phyloP scores from a whole-genome alignment of 37 sponge, comb jelly and placozoan genomes.

The Dysidea cf. avara region DNA sequence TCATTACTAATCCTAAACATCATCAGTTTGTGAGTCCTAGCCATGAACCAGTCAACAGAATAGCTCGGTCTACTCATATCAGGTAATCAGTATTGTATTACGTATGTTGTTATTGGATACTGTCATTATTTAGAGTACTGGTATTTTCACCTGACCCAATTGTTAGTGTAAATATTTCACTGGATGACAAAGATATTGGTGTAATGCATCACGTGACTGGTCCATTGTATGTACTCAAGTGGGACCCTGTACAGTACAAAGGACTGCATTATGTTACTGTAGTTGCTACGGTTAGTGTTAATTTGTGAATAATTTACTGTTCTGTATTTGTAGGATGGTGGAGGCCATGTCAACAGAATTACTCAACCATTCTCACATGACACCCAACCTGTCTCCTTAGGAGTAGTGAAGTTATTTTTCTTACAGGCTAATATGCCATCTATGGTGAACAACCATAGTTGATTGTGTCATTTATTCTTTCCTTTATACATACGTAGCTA shows the following conservation, averaged over 20 bases:
- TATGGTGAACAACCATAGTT: slow-evolving; percentile 35
- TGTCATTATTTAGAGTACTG: slow-evolving; percentile 53
- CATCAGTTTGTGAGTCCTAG: slow-evolving; percentile 52
- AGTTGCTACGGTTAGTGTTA: slow-evolving; percentile 31
- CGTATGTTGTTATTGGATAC: no score
- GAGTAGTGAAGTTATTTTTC: no score
- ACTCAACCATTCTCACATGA: slow-evolving; percentile 66
- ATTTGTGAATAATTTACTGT: neutral
- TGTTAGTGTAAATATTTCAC: slow-evolving; percentile 43
- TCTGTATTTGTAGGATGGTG: slow-evolving; percentile 30
- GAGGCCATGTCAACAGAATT: slow-evolving; percentile 4
- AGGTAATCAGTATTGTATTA: no score
- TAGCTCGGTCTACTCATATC: slow-evolving; percentile 80
- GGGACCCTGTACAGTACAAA: slow-evolving; percentile 48
- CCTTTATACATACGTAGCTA: neutral
- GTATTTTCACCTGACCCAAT: slow-evolving; percentile 72
- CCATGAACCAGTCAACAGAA: slow-evolving; percentile 66
- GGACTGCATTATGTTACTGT: slow-evolving; percentile 69
- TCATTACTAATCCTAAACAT: slow-evolving; percentile 86
- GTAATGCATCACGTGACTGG: slow-evolving; percentile 1
- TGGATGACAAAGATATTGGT: slow-evolving; percentile 46
- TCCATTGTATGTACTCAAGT: slow-evolving; percentile 73
- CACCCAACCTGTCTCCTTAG: no score
- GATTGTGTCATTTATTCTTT: neutral
- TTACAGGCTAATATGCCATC: slow-evolving; percentile 51